Evolutionary conservation across 2,888 invertebrate species (phyloP), one percentile per base, ranked within the genome.

Genomic region (Andrena dorsata): DNA sequence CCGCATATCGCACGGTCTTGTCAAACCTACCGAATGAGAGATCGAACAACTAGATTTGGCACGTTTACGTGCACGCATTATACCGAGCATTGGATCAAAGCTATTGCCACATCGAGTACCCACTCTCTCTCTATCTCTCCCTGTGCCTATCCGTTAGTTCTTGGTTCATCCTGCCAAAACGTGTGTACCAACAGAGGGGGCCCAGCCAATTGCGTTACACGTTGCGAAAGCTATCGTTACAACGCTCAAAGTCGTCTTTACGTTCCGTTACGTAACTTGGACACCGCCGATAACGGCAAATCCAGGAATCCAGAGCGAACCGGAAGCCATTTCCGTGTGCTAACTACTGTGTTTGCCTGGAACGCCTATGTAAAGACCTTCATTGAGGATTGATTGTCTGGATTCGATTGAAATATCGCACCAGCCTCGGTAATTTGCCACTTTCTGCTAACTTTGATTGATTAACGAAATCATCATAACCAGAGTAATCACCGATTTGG

Each of bases 241-340:
- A 80, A 85, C 73, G 79, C 77, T 87, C 87, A 85, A 87, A 87
- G 81, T 87, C 87, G 81, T 86, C 87, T 85, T 85, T 87, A 76
- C 87, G 85, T 87, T 77, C 88, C 80, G 83, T 74, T 82, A 74
- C 83, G 85, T 77, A 85, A 86, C 85, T 85, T 80, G 87, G 76
- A 73, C 77, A 71, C 76, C 79, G 58, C 41, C 76, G 87, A 86
- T 85, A 87, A 86, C 76, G 83, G 74, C 41, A 75, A 78, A 83
- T 77, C 83, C 75, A 58, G 49, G 72, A 81, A 82, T 76, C 58
- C 82, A 68, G 60, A 63, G 64, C 75, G 41, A 81, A 75, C 71
- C 41, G 71, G 75, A 75, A 75, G 26, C 76, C 53, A 71, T 80
- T 75, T 60, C 30, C 56, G 51, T 80, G 51, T 80, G 63, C 80